Evolutionary conservation across 2,797 vertebrate species (phyloP).

Genomic region (Smutsia gigantea): DNA sequence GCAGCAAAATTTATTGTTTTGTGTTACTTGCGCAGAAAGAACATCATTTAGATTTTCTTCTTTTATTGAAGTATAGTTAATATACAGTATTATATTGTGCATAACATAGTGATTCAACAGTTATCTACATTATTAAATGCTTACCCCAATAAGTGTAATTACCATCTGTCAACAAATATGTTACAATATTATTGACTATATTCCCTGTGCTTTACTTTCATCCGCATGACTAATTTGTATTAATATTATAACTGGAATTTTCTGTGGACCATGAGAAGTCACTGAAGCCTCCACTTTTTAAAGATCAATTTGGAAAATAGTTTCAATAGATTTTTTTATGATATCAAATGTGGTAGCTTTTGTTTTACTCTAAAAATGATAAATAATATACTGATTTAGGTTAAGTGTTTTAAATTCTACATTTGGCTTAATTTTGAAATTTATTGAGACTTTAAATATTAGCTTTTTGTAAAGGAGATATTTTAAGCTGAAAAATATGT

Average conservation of each 20-base stretch:
- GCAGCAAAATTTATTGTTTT: neutral
- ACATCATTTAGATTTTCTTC: neutral
- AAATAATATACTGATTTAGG: neutral
- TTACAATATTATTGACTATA: no score
- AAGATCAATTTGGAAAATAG: slow-evolving; percentile 26
- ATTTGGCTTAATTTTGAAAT: slow-evolving; percentile 34
- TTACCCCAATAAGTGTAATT: neutral
- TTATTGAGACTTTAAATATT: slow-evolving; percentile 12
- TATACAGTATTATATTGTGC: neutral
- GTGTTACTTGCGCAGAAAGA: neutral
- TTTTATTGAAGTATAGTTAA: neutral
- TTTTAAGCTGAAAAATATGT: neutral
- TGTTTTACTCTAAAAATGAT: neutral
- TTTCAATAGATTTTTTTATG: neutral
- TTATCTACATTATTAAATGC: neutral
- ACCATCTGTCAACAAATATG: no score
- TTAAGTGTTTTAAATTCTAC: slow-evolving; percentile 5
- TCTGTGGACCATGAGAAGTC: no score
- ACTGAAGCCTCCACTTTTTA: neutral
- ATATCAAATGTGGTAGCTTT: neutral
- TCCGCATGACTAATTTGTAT: neutral
- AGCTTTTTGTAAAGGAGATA: neutral
- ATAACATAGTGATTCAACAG: neutral
- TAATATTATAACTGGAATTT: no score
- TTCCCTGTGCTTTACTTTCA: no score